Base-by-base conservation (phyloP, 2,888 invertebrate species). In the Philhelius pedissequus region DNA sequence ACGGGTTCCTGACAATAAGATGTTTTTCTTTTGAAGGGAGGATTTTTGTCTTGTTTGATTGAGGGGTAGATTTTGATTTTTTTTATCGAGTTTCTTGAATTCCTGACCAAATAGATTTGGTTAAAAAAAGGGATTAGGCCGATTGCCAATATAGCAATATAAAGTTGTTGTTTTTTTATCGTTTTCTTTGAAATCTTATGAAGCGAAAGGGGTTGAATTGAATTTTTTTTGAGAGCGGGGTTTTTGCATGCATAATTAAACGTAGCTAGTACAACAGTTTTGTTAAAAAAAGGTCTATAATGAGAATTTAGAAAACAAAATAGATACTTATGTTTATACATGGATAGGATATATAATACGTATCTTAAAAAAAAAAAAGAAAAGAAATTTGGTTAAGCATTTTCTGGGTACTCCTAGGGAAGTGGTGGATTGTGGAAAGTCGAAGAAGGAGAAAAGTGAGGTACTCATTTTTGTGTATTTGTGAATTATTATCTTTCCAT, bases 1-100 rank as follows among this genome's bases (percentile, higher is more conserved):
- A 81, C 71, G 76, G 81, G 76, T 81, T 76, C 66, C 76, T 81
- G 81, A 58, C 81, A 70, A 76, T 81, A 81, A 81, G 76, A 60
- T 15, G 8, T 3, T 35, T 2, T 56, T 80, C 66, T 38, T 70
- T 76, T 38, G 64, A 56, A 58, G 25, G 38, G 38, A 38, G 22
- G 15, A 22, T 40, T 60, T n/a, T 5, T 22, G 6, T 35, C 32
- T n/a, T 8, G 13, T 50, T 25, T 35, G 32, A 56, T 56, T 15
- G 38, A 25, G 22, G 38, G 38, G 38, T 60, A 40, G 38, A 15
- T 60, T 35, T 52, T 27, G 56, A 20, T 56, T 22, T 35, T 58
- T 38, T 38, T 35, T 58, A 30, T 30, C 20, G 40, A 60, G 11
- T 15, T 60, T 3, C 5, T 25, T 38, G 58, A 38, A 60, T 60